Percentiles rank a stretch among this genome's conserved stretches.
These are phyloP conservation scores for Callocephalon fimbriatum DNA, from an alignment of 2,113 vertebrate genomes.

Conservation along the genomic window DNA sequence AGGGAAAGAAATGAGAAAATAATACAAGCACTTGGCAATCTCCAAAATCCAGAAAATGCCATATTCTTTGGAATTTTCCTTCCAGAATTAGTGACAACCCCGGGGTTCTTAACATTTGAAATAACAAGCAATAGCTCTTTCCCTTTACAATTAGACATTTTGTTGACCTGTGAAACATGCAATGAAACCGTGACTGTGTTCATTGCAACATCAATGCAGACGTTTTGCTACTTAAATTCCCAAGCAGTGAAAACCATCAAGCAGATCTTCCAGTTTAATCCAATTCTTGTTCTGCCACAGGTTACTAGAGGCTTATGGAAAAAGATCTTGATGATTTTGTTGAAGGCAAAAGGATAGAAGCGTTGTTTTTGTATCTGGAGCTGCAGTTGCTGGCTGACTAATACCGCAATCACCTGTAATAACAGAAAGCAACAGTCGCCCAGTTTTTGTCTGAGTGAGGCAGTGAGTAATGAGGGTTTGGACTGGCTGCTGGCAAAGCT, in stretches of 20 bases:
- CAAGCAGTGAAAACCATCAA: background rate
- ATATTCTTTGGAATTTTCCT: background rate
- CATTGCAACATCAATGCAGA: background rate
- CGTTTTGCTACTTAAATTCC: background rate
- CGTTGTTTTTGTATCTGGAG: background rate
- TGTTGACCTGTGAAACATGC: background rate
- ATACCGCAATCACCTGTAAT: background rate
- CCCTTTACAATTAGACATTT: background rate
- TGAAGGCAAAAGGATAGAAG: background rate
- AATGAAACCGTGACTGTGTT: background rate
- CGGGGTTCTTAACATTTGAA: background rate
- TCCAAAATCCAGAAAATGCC: background rate
- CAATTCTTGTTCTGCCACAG: background rate
- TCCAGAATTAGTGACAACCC: background rate
- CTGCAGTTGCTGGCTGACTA: background rate
- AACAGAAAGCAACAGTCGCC: background rate
- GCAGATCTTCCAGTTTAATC: background rate
- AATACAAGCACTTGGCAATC: background rate
- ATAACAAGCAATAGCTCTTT: background rate
- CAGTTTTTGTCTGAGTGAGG: background rate
- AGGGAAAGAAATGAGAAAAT: background rate
- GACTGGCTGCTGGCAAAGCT: slow-evolving; percentile 34
- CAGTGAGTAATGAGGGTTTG: slow-evolving; percentile 11
- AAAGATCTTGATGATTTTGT: background rate
- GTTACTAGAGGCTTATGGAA: background rate